phyloP scores from a whole-genome alignment of 2,888 invertebrate species.

The Mesoligia furuncula region DNA sequence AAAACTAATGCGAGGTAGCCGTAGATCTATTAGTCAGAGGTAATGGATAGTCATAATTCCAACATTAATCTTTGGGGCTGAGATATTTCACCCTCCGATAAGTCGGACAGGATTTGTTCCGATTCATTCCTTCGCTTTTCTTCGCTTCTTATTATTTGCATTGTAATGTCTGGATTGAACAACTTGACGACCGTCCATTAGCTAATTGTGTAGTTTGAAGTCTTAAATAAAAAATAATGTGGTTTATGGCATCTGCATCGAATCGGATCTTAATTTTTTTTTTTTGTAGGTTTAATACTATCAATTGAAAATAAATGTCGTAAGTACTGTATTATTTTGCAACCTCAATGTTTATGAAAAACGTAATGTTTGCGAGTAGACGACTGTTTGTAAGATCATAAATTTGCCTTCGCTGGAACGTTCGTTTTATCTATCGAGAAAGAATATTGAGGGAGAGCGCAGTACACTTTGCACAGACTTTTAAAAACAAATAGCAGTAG shows the following conservation, averaged over 20 bases:
- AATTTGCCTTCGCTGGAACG: neutral
- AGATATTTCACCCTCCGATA: conserved; percentile 35
- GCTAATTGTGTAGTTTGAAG: neutral
- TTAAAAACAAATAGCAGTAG: neutral
- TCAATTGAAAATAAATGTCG: neutral
- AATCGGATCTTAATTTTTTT: neutral
- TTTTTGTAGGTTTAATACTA: neutral
- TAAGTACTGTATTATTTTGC: neutral
- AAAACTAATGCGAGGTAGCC: conserved; percentile 5
- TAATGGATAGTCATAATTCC: conserved; percentile 40
- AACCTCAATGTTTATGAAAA: neutral
- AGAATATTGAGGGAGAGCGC: neutral
- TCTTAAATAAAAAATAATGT: neutral
- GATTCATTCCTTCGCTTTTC: neutral
- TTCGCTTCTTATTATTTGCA: conserved; percentile 15
- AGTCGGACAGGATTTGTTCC: conserved; percentile 13
- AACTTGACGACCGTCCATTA: neutral
- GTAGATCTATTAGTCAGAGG: conserved; percentile 34
- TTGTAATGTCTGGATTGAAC: neutral
- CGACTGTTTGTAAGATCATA: neutral
- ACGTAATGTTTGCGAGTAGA: neutral
- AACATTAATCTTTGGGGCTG: conserved; percentile 30
- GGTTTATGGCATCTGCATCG: too few species aligned
- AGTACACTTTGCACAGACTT: neutral
- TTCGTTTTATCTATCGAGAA: neutral